Conservation (phyloP, 2,113 vertebrate genomes). For the Delphinus delphis region DNA sequence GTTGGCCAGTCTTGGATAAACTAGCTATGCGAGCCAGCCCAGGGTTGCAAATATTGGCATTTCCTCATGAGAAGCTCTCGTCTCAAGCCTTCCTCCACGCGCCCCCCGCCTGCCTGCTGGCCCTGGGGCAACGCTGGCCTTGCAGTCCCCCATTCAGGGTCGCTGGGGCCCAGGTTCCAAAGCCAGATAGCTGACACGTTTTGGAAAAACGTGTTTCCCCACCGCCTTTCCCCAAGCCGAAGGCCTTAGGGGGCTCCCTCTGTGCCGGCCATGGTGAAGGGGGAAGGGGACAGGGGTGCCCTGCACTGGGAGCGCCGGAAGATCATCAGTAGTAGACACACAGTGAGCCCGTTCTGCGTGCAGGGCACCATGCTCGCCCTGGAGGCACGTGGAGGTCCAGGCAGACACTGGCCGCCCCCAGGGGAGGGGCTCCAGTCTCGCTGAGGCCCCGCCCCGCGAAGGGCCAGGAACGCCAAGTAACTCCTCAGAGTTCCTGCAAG, state of each 20-base stretch:
- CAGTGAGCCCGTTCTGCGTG: fast-evolving
- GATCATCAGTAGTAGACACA: not conserved
- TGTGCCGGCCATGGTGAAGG: not conserved
- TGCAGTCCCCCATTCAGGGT: not conserved
- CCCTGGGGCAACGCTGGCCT: not conserved
- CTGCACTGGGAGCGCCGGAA: not conserved
- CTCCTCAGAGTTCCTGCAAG: not conserved
- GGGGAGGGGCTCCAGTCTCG: not conserved
- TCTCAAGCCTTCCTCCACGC: not conserved
- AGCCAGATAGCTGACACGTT: not conserved
- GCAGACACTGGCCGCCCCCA: not conserved
- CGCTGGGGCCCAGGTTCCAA: not conserved
- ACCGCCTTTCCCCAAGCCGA: not conserved
- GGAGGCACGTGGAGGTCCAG: not conserved
- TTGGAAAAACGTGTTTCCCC: not conserved
- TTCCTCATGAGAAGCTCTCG: not conserved
- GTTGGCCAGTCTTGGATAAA: not conserved
- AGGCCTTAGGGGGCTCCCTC: not conserved
- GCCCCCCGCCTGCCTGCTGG: not conserved
- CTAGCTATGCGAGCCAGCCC: not conserved
- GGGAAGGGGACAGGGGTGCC: too few species aligned
- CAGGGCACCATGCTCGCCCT: not conserved
- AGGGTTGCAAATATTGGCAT: not conserved
- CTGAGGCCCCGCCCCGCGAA: not conserved
- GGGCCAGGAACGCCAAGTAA: not conserved